These are phyloP conservation scores for Oenanthe oenanthe DNA, from an alignment of 2,113 vertebrate species.

Conservation along the genomic window DNA sequence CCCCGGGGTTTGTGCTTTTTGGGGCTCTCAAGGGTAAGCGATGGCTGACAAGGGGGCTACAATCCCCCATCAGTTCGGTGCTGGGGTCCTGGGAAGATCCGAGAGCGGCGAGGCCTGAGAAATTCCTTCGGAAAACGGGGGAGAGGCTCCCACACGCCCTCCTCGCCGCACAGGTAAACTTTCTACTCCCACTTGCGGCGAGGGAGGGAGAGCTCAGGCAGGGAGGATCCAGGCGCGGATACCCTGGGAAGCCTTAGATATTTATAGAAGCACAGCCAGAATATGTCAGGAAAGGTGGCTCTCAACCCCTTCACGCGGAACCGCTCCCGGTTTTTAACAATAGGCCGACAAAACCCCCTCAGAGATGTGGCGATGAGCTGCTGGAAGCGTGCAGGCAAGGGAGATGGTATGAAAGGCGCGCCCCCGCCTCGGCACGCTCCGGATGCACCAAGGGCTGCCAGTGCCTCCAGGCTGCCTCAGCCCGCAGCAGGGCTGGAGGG, in stretches of 20 bases:
- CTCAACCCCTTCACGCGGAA: background rate
- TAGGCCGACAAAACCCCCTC: background rate
- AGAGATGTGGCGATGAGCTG: background rate
- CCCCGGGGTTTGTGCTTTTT: accelerated
- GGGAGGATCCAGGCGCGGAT: constrained; percentile 42
- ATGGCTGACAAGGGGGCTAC: background rate
- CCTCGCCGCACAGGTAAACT: constrained; percentile 49
- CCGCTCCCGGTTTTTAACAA: background rate
- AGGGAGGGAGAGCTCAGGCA: background rate
- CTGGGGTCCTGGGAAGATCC: background rate
- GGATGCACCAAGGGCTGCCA: constrained; percentile 60
- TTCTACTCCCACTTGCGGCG: constrained; percentile 53
- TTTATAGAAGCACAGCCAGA: constrained; percentile 61
- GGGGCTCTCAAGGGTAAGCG: background rate
- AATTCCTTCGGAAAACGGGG: background rate
- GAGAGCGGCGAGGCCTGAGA: background rate
- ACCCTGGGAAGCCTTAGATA: constrained; percentile 63
- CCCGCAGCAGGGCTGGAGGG: constrained; percentile 62
- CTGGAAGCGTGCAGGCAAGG: background rate
- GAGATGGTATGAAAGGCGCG: background rate
- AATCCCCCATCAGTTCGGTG: background rate
- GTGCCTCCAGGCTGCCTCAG: constrained; percentile 50
- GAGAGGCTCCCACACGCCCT: background rate
- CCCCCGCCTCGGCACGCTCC: background rate
- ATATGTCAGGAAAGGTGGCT: constrained; percentile 50